Base-by-base conservation (phyloP, 1,140 invertebrate species). In the Panulirus ornatus region DNA sequence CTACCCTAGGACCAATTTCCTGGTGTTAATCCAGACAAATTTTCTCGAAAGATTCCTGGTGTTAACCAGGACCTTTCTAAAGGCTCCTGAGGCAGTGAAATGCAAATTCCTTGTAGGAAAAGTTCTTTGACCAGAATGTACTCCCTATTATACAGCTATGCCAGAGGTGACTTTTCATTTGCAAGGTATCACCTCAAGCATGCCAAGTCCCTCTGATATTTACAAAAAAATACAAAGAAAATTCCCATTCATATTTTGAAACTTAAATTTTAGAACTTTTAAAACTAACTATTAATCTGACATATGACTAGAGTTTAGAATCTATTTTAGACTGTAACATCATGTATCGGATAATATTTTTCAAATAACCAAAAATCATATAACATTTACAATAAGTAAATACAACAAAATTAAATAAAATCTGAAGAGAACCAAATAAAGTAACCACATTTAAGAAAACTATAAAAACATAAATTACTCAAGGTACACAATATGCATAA, bases 291-390 rank as follows among this genome's bases (percentile, higher is more conserved):
- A 30, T 81, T 66, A 63, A 54, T 81, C 36, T 70, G 76, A 88
- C 75, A 81, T 3, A 16, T 88, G 85, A 88, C 85, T 88, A 88
- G 85, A 88, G 85, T 44, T 88, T 88, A 70, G 75, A 66, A 81
- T 42, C 66, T 85, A 66, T 84, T 84, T 66, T 47, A 71, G 14
- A 66, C 51, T 70, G 73, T 85, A 85, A 71, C 22, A 85, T 71
- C 75, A 73, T 51, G 6, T 14, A 27, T 73, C 34, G 30, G 38
- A 75, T 54, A 34, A 30, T 70, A 19, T 63, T 47, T 71, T 16
- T 73, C 38, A 44, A 81, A 34, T 66, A 30, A 42, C 40, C 71
- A 70, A 71, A 34, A n/a, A n/a, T n/a, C n/a, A n/a, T n/a, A n/a
- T n/a, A n/a, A n/a, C 19, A 75, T 79, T 70, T 44, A 30, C 75